Percentiles rank a stretch among this genome's conserved stretches.
Conservation (phyloP, 2,888 invertebrate genomes). For the Torymus aiolomorphi region DNA sequence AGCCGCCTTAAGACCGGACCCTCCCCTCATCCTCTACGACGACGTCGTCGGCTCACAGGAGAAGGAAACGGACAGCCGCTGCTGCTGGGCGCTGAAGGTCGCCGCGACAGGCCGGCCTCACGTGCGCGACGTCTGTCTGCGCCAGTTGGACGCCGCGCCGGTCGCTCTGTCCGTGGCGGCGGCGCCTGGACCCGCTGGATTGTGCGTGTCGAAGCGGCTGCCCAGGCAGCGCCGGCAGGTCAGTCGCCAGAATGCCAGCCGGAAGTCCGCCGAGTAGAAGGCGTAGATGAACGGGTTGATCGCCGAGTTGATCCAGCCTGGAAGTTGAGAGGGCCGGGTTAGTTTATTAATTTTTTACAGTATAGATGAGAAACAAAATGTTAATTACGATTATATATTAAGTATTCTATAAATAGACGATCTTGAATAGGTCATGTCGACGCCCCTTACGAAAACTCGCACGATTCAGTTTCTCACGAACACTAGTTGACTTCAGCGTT, state of each 20-base stretch:
- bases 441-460: too few species aligned
- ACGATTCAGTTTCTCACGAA: too few species aligned
- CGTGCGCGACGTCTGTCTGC: constrained; percentile 52
- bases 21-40: too few species aligned
- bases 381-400: too few species aligned
- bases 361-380: too few species aligned
- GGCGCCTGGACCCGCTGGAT: constrained; percentile 6
- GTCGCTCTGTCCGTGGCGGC: background rate
- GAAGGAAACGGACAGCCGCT: background rate
- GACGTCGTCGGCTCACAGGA: background rate
- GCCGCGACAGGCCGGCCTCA: constrained; percentile 22
- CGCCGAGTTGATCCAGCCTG: constrained; percentile 91
- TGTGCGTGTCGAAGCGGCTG: constrained; percentile 59
- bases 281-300: constrained; percentile 95
- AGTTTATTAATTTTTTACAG: too few species aligned
- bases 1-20: too few species aligned
- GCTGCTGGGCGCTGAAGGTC: too few species aligned
- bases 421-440: too few species aligned
- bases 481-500: too few species aligned
- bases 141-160: constrained; percentile 38
- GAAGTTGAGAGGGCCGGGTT: constrained; percentile 28
- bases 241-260: constrained; percentile 90
- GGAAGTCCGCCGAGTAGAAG: constrained; percentile 91
- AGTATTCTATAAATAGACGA: too few species aligned
- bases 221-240: constrained; percentile 84